Evolutionary conservation across 2,888 invertebrate species (phyloP).

Genomic region (Microdon myrmicae): DNA sequence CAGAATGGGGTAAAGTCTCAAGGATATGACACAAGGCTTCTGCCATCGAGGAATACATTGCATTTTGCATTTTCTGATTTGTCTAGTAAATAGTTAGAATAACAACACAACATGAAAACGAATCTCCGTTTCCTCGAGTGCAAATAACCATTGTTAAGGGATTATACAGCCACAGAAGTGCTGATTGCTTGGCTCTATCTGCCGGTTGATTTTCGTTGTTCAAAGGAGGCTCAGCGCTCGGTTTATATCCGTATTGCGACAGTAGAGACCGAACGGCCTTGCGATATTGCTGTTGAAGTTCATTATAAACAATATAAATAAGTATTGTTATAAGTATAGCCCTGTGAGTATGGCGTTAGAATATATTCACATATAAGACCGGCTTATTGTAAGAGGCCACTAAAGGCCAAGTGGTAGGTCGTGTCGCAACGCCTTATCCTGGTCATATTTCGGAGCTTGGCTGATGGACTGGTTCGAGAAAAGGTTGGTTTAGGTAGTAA

Average conservation of each 20-base stretch:
- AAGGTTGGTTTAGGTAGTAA: too few species aligned
- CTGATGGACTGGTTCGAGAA: too few species aligned
- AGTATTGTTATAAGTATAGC: conserved; percentile 82
- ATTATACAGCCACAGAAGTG: conserved; percentile 91
- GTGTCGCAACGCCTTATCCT: too few species aligned
- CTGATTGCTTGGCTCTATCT: conserved; percentile 65
- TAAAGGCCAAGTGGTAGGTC: too few species aligned
- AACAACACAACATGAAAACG: conserved; percentile 86
- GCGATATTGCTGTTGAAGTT: conserved; percentile 56
- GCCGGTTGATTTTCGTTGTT: conserved; percentile 55
- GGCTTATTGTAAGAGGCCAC: too few species aligned
- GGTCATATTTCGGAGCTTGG: too few species aligned
- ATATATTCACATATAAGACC: too few species aligned
- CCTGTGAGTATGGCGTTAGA: too few species aligned
- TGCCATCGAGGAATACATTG: conserved; percentile 71
- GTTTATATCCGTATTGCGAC: conserved; percentile 19
- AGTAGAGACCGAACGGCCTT: conserved; percentile 54
- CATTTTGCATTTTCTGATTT: conserved; percentile 55
- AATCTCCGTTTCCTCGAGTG: conserved; percentile 94
- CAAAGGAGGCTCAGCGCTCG: conserved; percentile 22
- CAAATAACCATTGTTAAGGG: conserved; percentile 91
- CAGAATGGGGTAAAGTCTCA: conserved; percentile 92
- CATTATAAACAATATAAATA: conserved; percentile 72
- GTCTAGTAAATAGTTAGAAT: conserved; percentile 77
- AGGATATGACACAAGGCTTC: conserved; percentile 87